Percentiles rank a stretch among this genome's conserved stretches.
These are phyloP conservation scores for Hydractinia echinata DNA, from an alignment of 30 jellyfish, hydroid and myxozoan genomes.

Conservation along the genomic window DNA sequence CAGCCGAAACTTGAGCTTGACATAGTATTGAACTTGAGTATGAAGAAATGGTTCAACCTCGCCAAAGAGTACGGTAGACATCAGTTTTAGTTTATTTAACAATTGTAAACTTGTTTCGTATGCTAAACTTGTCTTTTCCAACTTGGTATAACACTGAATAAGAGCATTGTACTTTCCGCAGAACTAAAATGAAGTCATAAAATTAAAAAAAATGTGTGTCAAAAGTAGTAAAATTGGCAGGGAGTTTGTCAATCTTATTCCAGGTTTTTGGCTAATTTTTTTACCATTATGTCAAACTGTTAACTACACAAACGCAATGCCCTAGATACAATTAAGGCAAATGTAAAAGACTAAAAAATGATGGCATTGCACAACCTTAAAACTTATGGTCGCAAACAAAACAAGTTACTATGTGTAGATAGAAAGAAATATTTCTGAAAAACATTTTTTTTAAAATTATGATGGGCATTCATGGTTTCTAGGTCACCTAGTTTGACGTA, in stretches of 20 bases:
- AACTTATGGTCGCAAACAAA: too few species aligned
- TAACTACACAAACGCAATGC: background rate
- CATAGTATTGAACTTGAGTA: conserved; percentile 21
- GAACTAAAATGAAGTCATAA: background rate
- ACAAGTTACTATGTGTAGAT: too few species aligned
- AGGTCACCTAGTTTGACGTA: too few species aligned
- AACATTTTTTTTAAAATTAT: too few species aligned
- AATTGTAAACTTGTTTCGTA: background rate
- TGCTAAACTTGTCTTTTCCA: background rate
- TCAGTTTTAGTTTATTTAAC: background rate
- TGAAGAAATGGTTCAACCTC: background rate
- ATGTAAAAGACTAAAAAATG: too few species aligned
- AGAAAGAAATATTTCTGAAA: too few species aligned
- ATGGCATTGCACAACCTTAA: too few species aligned
- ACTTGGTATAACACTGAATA: conserved; percentile 2
- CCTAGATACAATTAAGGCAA: too few species aligned
- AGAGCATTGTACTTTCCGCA: conserved; percentile 13
- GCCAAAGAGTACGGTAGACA: background rate
- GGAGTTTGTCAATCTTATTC: too few species aligned
- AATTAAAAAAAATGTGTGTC: background rate
- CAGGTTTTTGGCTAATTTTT: too few species aligned
- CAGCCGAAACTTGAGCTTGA: background rate
- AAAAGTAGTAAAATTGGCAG: background rate
- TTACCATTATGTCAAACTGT: too few species aligned
- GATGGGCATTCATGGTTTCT: too few species aligned